Evolutionary conservation across 2,113 vertebrate species (phyloP), one percentile per base, ranked within the genome.

Genomic region (Eudorcas thomsonii): DNA sequence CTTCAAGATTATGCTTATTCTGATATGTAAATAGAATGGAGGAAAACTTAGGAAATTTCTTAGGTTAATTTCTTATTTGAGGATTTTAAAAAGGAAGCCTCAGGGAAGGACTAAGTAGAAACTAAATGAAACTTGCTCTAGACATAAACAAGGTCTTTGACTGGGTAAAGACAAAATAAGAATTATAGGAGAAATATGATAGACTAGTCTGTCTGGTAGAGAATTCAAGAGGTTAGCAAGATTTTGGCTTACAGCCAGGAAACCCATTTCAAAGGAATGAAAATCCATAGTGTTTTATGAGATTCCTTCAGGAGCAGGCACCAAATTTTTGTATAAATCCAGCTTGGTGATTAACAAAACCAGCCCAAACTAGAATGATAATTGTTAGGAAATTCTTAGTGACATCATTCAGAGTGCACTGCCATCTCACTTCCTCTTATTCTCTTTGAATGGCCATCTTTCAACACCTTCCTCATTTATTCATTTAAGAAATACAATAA

Each of bases 21-120:
- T 92, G 77, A 90, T 62, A 95, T 93, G 91, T 87, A 96, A 96
- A 93, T 80, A 93, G 25, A 94, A 80, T 91, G 28, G 62, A 93
- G 50, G 60, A 96, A 95, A 90, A 94, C 30, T 86, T 57, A 33
- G 82, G 86, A 86, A 80, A 88, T 93, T 96, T 91, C 36, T 88
- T 90, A 50, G 57, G 88, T 88, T 85, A 96, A 88, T 82, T 90
- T 91, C 33, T 94, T 88, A 52, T 77, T 94, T 91, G 80, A 91
- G 50, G 28, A 92, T 83, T 97, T 95, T 62, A 94, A 95, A 82
- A 54, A 88, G 39, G 1, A 80, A 62, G 43, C 50, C 5, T 87
- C 52, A 90, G 16, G 80, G 87, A 95, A 94, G 93, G 39, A 90
- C 30, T 67, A n/a, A 45, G 57, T 33, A 52, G 94, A 97, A 45